Evolutionary conservation across 2,888 invertebrate genomes (phyloP), one percentile per base, ranked within the genome.

Genomic region (Tenthredo livida): DNA sequence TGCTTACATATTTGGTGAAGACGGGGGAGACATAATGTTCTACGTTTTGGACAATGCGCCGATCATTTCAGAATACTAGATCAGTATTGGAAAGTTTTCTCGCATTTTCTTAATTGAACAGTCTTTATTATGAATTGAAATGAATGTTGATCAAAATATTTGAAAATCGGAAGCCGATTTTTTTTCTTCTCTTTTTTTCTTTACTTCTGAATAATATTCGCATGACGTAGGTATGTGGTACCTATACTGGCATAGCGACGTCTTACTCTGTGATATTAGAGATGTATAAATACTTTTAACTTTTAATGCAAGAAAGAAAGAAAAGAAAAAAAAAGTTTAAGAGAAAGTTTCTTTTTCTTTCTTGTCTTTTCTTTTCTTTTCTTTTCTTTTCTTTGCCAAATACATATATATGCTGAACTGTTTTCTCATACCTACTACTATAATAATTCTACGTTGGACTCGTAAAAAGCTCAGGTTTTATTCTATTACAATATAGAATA

Each of bases 1-100:
- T 85, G 86, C 88, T 9, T 89, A 88, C 54, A 88, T 89, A 73
- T 88, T 89, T 78, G 88, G 86, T 25, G 89, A 89, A 83, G 87
- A 87, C 37, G 88, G 86, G 21, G 88, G 88, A 12, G 87, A 89
- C 54, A 88, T 88, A 29, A 88, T 89, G 88, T 88, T 89, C 58
- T 88, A 89, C 73, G 88, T 89, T 29, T 54, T 89, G n/a, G 87
- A 87, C 58, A 87, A 87, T 85, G 58, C 87, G 4, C 86, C 87
- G 1, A 86, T 86, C 9, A 86, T 84, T 61, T 61, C 84, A 15
- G 87, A 87, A 61, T 88, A 87, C 58, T 88, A 83, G 33, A 58
- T 33, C 25, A 29, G 73, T 17, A 47, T 54, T n/a, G 2, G 2
- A 47, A 25, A 47, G 50, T 77, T 17, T 10, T 33, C 33, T 67